Evolutionary conservation across 2,888 invertebrate species (phyloP).

Genomic region (Elmis aenea): DNA sequence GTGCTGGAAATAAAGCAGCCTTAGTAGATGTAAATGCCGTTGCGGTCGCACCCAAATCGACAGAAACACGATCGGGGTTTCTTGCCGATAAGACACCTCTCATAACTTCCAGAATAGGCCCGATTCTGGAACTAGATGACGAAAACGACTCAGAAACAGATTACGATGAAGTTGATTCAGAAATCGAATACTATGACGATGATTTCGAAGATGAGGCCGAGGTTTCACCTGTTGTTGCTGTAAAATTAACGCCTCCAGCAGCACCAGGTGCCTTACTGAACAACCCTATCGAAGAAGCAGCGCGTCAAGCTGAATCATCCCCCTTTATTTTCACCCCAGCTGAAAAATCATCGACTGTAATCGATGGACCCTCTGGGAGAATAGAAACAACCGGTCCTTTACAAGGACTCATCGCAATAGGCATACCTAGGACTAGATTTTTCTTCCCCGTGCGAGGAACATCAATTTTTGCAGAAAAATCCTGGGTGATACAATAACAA

Average conservation of each 20-base stretch:
- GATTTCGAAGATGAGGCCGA: neutral
- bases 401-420: neutral
- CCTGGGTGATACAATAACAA: too few species aligned
- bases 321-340: neutral
- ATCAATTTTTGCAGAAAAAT: too few species aligned
- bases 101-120: too few species aligned
- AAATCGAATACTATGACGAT: too few species aligned
- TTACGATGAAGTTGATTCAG: too few species aligned
- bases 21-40: conserved; percentile 45
- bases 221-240: neutral
- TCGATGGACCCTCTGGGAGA: neutral
- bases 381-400: neutral
- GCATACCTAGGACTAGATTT: too few species aligned
- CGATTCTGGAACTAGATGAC: too few species aligned
- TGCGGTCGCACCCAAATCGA: conserved; percentile 38
- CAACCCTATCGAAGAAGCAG: conserved; percentile 27
- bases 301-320: conserved; percentile 33
- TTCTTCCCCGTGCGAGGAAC: too few species aligned
- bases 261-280: conserved; percentile 11
- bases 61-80: conserved; percentile 38
- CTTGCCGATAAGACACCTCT: conserved; percentile 35
- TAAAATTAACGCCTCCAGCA: conserved; percentile 4
- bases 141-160: too few species aligned
- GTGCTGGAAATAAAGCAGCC: conserved; percentile 46
- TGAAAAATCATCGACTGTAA: neutral